phyloP scores from a whole-genome alignment of 2,797 vertebrate species.

The Dermochelys coriacea region DNA sequence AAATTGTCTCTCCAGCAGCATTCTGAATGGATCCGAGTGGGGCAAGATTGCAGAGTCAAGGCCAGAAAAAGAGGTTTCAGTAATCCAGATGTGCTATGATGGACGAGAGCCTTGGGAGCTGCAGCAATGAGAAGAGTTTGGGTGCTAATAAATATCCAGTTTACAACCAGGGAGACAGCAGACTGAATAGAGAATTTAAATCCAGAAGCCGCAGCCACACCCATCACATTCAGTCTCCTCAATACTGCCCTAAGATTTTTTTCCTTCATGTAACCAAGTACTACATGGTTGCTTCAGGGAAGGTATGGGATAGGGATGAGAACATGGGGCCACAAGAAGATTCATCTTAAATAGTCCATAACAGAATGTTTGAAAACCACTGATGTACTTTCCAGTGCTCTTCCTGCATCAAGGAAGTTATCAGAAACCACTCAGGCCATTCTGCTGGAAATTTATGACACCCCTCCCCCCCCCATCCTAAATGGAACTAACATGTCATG shows the following conservation, averaged over 20 bases:
- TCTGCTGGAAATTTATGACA: neutral
- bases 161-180: neutral
- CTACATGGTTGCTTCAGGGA: neutral
- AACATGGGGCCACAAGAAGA: neutral
- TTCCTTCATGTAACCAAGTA: neutral
- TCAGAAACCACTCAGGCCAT: constrained; percentile 38
- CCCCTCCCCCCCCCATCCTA: neutral
- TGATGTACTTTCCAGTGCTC: neutral
- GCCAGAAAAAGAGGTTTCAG: neutral
- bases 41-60: neutral
- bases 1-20: neutral
- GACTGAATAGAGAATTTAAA: neutral
- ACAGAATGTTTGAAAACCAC: neutral
- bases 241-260: neutral
- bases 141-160: neutral
- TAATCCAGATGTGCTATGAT: neutral
- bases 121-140: neutral
- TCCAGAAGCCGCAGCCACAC: constrained; percentile 5
- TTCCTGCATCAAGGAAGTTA: constrained; percentile 32
- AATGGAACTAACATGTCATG: neutral
- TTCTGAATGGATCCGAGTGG: neutral
- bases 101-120: neutral
- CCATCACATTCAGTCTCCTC: neutral
- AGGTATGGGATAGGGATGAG: neutral
- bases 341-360: neutral